Percentiles rank a stretch among this genome's conserved stretches.
These are phyloP conservation scores for Timandra comae DNA, from an alignment of 2,888 invertebrate species.

Conservation along the genomic window DNA sequence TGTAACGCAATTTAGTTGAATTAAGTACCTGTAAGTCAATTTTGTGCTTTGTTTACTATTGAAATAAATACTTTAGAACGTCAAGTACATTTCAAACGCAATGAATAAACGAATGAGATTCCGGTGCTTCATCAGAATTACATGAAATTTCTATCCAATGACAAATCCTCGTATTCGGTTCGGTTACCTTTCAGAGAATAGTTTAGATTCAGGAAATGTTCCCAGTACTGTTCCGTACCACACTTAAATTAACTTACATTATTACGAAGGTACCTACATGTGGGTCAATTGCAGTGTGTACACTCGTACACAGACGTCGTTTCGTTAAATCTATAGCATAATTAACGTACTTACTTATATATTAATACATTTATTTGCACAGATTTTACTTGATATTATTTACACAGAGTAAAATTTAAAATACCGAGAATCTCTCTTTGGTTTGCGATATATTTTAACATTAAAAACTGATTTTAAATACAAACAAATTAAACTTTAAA, in stretches of 20 bases:
- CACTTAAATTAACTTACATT: constrained; percentile 1
- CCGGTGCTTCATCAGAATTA: neutral
- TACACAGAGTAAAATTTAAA: too few relatives aligned
- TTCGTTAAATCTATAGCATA: too few relatives aligned
- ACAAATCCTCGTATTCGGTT: constrained; percentile 2
- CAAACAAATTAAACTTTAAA: too few relatives aligned
- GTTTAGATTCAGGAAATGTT: constrained; percentile 8
- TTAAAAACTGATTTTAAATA: too few relatives aligned
- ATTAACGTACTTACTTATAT: too few relatives aligned
- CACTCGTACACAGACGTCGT: constrained; percentile 10
- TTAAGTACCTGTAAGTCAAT: too few relatives aligned
- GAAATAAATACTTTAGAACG: too few relatives aligned
- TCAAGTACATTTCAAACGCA: neutral
- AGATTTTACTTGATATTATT: too few relatives aligned
- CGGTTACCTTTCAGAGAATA: constrained; percentile 8
- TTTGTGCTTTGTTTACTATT: neutral
- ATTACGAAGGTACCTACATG: too few relatives aligned
- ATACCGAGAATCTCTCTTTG: too few relatives aligned
- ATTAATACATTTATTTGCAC: too few relatives aligned
- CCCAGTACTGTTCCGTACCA: constrained; percentile 9
- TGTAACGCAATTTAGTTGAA: constrained; percentile 1
- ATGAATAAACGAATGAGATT: neutral
- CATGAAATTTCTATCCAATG: constrained; percentile 12
- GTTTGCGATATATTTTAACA: too few relatives aligned
- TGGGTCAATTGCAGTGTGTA: constrained; percentile 1